Base-by-base conservation (phyloP, 2,113 vertebrate genomes). In the Orientallactaga bullata region DNA sequence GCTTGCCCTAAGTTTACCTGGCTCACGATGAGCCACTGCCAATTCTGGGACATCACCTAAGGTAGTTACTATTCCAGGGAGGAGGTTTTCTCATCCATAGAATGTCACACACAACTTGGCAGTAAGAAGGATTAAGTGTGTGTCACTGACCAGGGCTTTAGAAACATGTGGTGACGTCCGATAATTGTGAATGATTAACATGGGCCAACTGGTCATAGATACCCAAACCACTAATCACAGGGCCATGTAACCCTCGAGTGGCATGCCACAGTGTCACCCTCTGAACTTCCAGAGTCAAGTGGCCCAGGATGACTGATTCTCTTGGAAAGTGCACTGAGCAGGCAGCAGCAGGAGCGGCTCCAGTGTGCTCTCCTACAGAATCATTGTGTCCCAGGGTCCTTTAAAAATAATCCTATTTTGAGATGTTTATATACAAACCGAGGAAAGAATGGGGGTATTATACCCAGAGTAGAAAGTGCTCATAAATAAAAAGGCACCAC, bases 331-430 rank as follows among this genome's bases (percentile, higher is more conserved):
- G 26, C 60, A 21, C 0, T 42, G 66, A 77, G 78, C 79, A 39
- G 11, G 0, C 68, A 28, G 69, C 16, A 26, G 20, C 1, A 0
- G 3, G 16, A 26, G 55, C 2, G 7, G 23, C 20, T 7, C 26
- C n/a, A 20, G 68, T 21, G 7, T n/a, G 37, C 24, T 58, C 21
- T 80, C 80, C 85, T 21, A 17, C 71, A 51, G 55, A 82, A 66
- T 80, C 35, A 92, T 88, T 92, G 68, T 93, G 85, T 94, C 94
- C 88, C 92, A 89, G 95, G 93, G 92, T 92, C 82, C 93, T 96
- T 95, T 89, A 55, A 82, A 95, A 97, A 94, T 72, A 94, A 93
- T 90, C 76, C 93, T 82, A 60, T 95, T 94, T 90, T 84, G 90
- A 93, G 76, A 95, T 95, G 61, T 96, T 97, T 96, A 90, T 71